Conservation (phyloP, 2,888 invertebrate species). For the Hetaerina titia region DNA sequence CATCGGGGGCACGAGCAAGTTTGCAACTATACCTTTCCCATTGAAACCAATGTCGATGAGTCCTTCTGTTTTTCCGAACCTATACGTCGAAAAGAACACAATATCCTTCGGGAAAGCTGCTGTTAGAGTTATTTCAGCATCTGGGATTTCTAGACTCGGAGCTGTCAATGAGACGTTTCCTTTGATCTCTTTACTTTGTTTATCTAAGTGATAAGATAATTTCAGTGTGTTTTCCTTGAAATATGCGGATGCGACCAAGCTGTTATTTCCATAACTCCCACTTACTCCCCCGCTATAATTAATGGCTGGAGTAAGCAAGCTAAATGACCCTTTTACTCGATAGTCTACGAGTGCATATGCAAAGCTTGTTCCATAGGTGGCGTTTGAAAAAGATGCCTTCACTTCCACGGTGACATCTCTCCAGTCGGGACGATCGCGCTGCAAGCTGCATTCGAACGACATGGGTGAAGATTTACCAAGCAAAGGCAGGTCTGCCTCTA, state of each 20-base stretch:
- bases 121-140: neutral
- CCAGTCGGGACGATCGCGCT: neutral
- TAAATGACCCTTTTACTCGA: neutral
- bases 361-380: neutral
- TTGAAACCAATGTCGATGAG: neutral
- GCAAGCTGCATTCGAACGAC: neutral
- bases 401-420: neutral
- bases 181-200: neutral
- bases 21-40: neutral
- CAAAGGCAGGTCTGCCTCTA: slow-evolving; percentile 18
- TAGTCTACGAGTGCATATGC: slow-evolving; percentile 13
- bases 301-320: neutral
- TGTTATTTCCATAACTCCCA: slow-evolving; percentile 18
- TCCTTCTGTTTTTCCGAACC: neutral
- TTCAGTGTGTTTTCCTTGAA: slow-evolving; percentile 12
- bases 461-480: slow-evolving; percentile 15
- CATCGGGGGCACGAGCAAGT: slow-evolving; percentile 21
- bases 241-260: neutral
- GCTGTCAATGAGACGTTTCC: slow-evolving; percentile 21
- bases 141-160: neutral
- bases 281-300: slow-evolving; percentile 36
- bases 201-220: slow-evolving; percentile 1
- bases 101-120: neutral
- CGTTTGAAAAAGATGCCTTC: neutral
- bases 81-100: neutral